Conservation (phyloP, 2,113 vertebrate species). For the Psammodynastes pulverulentus region DNA sequence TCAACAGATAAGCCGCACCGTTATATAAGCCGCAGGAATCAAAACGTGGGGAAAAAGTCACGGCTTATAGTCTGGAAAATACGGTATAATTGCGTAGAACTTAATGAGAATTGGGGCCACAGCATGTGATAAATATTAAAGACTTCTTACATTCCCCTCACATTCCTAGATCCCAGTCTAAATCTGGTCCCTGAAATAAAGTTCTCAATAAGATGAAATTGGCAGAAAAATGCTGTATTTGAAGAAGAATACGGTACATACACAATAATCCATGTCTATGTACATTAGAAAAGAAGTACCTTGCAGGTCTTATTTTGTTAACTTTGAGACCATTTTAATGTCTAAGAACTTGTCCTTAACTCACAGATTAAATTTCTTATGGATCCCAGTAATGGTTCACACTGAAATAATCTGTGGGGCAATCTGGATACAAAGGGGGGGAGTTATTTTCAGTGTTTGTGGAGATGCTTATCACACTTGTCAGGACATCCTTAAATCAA, state of each 20-base stretch:
- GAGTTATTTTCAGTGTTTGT: background rate
- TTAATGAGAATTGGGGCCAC: background rate
- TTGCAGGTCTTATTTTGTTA: background rate
- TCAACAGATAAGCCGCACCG: no score
- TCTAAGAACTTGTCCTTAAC: background rate
- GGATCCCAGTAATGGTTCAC: background rate
- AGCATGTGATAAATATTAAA: background rate
- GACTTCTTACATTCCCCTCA: background rate
- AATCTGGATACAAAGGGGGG: background rate
- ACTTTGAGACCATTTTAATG: background rate
- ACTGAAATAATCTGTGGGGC: background rate
- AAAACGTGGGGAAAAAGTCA: no score
- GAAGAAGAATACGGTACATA: background rate
- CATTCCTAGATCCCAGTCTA: background rate
- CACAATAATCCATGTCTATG: background rate
- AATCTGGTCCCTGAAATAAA: background rate
- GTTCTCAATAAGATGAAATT: background rate
- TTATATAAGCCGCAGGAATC: no score
- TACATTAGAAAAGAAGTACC: background rate
- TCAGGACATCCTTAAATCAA: background rate
- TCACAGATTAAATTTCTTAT: background rate
- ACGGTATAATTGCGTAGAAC: background rate
- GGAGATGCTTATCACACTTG: background rate
- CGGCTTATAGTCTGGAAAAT: no score
- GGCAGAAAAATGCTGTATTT: background rate